These are phyloP conservation scores for Archilochus colubris DNA, from an alignment of 2,113 vertebrate genomes.

Conservation along the genomic window DNA sequence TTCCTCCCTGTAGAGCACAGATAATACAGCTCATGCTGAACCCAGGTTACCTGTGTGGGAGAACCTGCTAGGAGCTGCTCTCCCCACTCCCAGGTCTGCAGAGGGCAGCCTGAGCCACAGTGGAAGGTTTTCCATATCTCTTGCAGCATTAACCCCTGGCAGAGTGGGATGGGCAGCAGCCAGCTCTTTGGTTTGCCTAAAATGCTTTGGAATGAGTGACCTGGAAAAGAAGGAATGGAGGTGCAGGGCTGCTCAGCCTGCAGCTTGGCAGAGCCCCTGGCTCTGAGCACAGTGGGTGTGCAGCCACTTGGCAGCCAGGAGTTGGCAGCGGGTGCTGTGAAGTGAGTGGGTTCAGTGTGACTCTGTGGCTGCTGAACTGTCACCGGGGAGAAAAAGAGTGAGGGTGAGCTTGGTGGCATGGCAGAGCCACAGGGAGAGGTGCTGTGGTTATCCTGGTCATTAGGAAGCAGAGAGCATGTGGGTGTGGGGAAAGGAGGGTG, in stretches of 20 bases:
- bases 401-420: neutral
- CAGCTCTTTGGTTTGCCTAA: neutral
- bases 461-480: neutral
- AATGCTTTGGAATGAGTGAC: neutral
- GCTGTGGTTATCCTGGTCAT: neutral
- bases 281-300: rapidly evolving
- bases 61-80: neutral
- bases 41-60: neutral
- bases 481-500: neutral
- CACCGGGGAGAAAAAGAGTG: too few relatives aligned
- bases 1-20: neutral
- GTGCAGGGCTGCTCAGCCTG: neutral
- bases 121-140: neutral
- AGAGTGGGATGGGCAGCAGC: neutral
- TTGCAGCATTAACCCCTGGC: neutral
- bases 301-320: neutral
- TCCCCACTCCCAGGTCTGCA: neutral
- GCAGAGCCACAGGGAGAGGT: neutral
- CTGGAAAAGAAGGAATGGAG: neutral
- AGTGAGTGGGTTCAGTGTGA: too few relatives aligned
- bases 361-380: too few relatives aligned
- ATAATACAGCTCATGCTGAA: rapidly evolving
- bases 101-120: neutral
- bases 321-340: too few relatives aligned
- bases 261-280: neutral